Percentiles rank a stretch among this genome's conserved stretches.
phyloP scores from a whole-genome alignment of 2,888 invertebrate species.

The Andrena marginata region DNA sequence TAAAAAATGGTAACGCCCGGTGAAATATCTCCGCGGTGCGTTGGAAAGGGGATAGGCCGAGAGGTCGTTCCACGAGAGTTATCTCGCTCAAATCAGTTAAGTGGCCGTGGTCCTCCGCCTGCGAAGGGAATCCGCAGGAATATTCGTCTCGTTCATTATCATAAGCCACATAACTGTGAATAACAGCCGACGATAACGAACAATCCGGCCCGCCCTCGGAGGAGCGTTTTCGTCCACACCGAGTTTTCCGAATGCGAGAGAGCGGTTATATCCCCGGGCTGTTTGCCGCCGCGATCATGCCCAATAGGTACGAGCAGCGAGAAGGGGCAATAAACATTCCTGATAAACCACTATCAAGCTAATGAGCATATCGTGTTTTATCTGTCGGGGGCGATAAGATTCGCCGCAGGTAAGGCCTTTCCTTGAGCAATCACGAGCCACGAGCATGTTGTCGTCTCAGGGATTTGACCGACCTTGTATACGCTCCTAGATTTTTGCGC shows the following conservation, averaged over 20 bases:
- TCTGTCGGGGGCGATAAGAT: slow-evolving; percentile 34
- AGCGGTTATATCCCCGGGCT: not conserved
- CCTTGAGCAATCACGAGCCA: slow-evolving; percentile 28
- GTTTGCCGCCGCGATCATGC: slow-evolving; percentile 9
- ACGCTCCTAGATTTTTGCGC: not conserved
- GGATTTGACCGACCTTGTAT: slow-evolving; percentile 4
- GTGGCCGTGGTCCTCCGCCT: slow-evolving; percentile 12
- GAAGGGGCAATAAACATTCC: slow-evolving; percentile 26
- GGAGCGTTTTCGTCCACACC: not conserved
- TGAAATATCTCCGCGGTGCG: not conserved
- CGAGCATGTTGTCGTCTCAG: slow-evolving; percentile 1
- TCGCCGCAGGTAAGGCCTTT: slow-evolving; percentile 25
- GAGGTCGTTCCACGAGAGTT: slow-evolving; percentile 6
- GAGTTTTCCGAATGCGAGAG: not conserved
- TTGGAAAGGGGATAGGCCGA: not conserved
- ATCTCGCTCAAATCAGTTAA: slow-evolving; percentile 40
- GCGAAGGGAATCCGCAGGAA: slow-evolving; percentile 40
- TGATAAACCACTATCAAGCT: slow-evolving; percentile 26
- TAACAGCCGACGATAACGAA: slow-evolving; percentile 44
- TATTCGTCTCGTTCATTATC: slow-evolving; percentile 56
- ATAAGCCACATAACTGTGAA: slow-evolving; percentile 57
- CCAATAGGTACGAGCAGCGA: slow-evolving; percentile 6
- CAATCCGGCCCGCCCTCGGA: not conserved
- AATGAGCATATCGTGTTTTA: slow-evolving; percentile 32
- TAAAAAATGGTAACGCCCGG: not conserved